phyloP scores from a whole-genome alignment of 2,888 invertebrate genomes.

The Girardia tigrina region DNA sequence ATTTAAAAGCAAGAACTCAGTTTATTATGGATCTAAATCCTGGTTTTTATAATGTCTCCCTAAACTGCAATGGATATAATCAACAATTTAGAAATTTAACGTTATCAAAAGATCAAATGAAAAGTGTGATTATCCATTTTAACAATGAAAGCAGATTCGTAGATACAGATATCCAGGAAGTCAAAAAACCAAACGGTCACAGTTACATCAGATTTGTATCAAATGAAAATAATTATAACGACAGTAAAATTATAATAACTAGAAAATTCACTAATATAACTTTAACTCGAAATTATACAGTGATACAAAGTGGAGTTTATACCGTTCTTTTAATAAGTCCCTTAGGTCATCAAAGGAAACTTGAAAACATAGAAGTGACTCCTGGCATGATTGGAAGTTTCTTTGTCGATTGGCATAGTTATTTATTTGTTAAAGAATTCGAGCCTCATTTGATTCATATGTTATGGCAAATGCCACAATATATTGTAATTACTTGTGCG shows the following conservation, averaged over 20 bases:
- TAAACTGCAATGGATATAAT: neutral
- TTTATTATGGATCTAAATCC: neutral
- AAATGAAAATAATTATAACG: neutral
- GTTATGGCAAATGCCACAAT: conserved; percentile 39
- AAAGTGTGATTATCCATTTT: neutral
- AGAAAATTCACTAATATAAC: too few species aligned
- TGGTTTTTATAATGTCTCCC: neutral
- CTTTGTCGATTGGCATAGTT: neutral
- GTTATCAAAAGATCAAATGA: neutral
- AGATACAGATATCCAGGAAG: neutral
- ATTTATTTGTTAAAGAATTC: conserved; percentile 34
- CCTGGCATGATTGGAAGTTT: neutral
- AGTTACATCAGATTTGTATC: neutral
- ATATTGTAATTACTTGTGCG: conserved; percentile 39
- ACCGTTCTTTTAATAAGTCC: neutral
- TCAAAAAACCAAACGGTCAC: neutral
- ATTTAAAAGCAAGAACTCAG: neutral
- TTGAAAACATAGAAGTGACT: neutral
- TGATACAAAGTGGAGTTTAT: neutral
- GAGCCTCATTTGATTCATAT: conserved; percentile 38
- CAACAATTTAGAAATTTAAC: neutral
- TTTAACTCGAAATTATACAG: neutral
- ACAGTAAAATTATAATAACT: too few species aligned
- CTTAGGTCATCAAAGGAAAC: neutral
- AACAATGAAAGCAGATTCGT: neutral